Evolutionary conservation across 2,113 vertebrate species (phyloP).

Genomic region (Eublepharis macularius): DNA sequence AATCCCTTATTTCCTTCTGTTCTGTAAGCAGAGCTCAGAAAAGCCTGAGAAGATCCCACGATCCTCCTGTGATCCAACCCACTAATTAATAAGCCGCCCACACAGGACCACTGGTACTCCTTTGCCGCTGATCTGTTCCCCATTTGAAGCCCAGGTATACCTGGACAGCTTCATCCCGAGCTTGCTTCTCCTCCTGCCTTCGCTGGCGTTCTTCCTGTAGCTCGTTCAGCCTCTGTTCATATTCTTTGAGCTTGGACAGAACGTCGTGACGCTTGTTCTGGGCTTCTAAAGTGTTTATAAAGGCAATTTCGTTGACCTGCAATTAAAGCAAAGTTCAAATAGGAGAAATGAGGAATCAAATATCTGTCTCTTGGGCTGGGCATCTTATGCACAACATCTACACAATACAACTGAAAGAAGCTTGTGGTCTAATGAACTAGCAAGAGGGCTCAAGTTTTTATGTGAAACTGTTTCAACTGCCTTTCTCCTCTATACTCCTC

Average conservation of each 20-base stretch:
- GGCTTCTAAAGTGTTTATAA: constrained; percentile 98
- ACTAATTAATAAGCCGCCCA: too few relatives aligned
- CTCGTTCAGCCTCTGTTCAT: constrained; percentile 95
- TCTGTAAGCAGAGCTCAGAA: too few relatives aligned
- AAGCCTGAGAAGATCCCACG: too few relatives aligned
- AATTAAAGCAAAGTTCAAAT: constrained; percentile 9
- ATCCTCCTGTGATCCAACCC: too few relatives aligned
- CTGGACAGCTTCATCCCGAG: constrained; percentile 97
- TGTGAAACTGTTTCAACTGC: background rate
- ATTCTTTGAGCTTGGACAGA: constrained; percentile 94
- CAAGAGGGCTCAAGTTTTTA: too few relatives aligned
- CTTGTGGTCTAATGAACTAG: background rate
- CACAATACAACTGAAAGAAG: too few relatives aligned
- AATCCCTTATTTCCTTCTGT: too few relatives aligned
- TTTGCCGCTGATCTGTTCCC: background rate
- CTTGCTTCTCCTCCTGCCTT: constrained; percentile 97
- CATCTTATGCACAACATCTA: background rate
- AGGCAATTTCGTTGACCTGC: constrained; percentile 98
- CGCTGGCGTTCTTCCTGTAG: constrained; percentile 95
- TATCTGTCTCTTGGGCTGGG: background rate
- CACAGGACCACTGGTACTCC: accelerated
- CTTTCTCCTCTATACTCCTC: background rate
- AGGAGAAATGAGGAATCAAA: background rate
- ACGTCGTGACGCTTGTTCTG: constrained; percentile 98
- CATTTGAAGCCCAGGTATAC: constrained; percentile 59